phyloP scores from a whole-genome alignment of 2,797 vertebrate genomes.

The Alcedo quadribrachys region DNA sequence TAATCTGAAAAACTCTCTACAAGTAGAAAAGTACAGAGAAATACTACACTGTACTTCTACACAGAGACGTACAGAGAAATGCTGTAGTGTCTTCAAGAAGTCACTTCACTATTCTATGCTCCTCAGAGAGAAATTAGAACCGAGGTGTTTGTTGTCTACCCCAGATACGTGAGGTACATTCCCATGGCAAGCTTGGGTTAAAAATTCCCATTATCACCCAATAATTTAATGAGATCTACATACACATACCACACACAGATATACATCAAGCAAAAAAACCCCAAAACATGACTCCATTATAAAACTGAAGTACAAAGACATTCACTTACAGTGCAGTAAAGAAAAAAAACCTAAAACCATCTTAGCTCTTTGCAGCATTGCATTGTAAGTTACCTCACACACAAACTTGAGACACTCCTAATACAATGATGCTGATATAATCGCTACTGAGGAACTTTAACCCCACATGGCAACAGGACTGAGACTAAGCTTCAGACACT shows the following conservation, averaged over 20 bases:
- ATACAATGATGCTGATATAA: not conserved
- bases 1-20: not conserved
- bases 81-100: not conserved
- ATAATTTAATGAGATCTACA: not conserved
- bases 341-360: not conserved
- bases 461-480: not conserved
- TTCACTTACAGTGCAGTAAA: not conserved
- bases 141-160: not conserved
- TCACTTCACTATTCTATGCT: not conserved
- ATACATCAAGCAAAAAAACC: not conserved
- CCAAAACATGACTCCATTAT: not conserved
- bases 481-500: not conserved
- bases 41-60: not conserved
- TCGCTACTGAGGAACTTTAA: not conserved
- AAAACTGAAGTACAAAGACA: conserved; percentile 1
- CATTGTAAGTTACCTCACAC: not conserved
- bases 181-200: not conserved
- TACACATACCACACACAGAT: not conserved
- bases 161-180: not conserved
- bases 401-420: not conserved
- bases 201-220: not conserved
- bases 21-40: not conserved
- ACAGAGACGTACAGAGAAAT: not conserved
- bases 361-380: not conserved
- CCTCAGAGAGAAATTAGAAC: not conserved